phyloP scores from a whole-genome alignment of 2,797 vertebrate genomes.

The Tadarida brasiliensis region DNA sequence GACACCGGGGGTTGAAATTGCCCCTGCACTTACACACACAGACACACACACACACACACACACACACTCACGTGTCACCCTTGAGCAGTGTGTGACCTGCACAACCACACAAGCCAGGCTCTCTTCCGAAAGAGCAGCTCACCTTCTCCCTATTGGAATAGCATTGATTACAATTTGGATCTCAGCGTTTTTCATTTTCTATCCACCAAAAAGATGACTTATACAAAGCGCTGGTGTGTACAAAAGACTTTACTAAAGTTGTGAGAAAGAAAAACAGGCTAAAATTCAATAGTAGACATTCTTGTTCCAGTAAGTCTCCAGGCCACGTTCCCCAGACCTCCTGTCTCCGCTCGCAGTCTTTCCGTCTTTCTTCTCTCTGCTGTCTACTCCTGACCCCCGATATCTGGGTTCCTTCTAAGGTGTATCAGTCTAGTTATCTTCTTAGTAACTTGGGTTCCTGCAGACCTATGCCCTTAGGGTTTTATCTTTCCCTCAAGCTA shows the following conservation, averaged over 20 bases:
- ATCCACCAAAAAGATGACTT: background rate
- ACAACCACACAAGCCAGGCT: background rate
- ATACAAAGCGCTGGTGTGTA: background rate
- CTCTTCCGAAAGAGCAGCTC: background rate
- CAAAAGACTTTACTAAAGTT: background rate
- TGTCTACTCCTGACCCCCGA: background rate
- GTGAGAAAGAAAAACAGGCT: constrained; percentile 21
- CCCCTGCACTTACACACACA: rapidly evolving
- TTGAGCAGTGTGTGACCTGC: background rate
- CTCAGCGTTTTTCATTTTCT: background rate
- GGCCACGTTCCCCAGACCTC: background rate
- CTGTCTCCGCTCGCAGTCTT: background rate
- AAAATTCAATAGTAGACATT: background rate
- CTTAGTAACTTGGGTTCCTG: background rate
- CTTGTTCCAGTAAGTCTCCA: background rate
- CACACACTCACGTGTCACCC: rapidly evolving
- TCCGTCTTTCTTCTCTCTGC: background rate
- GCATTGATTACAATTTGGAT: background rate
- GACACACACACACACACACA: background rate
- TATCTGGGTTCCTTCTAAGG: background rate
- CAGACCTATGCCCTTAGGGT: background rate
- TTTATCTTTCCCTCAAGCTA: background rate
- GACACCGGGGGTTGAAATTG: background rate
- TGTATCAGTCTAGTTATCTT: background rate
- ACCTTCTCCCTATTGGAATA: background rate